A percentile compares a stretch with the other conserved stretches of the same genome.
Conservation (phyloP, 2,797 vertebrate species). For the Danio albolineatus region DNA sequence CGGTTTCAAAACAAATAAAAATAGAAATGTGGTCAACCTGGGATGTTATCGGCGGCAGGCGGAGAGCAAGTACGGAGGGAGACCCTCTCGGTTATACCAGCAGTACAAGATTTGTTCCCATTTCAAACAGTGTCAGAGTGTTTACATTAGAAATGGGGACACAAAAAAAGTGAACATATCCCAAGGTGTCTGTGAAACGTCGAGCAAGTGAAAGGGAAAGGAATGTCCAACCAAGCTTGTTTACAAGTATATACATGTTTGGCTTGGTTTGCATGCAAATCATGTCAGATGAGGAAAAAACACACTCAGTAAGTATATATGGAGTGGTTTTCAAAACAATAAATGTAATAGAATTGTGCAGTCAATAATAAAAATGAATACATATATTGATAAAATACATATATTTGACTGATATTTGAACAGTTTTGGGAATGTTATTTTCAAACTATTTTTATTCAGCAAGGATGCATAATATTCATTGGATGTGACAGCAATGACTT, state of each 20-base stretch:
- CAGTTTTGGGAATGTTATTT: not conserved
- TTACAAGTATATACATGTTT: constrained; percentile 69
- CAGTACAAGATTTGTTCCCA: not conserved
- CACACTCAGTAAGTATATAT: not conserved
- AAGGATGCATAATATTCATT: not conserved
- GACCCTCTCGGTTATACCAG: constrained; percentile 44
- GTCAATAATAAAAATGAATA: not conserved
- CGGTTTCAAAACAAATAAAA: constrained; percentile 65
- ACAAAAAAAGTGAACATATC: constrained; percentile 62
- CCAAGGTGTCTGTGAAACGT: constrained; percentile 72
- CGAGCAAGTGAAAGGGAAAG: constrained; percentile 67
- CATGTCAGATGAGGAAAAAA: not conserved
- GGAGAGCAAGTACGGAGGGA: constrained; percentile 21
- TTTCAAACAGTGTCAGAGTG: constrained; percentile 1
- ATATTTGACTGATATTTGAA: not conserved
- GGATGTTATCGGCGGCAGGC: constrained; percentile 15
- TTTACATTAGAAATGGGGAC: not conserved
- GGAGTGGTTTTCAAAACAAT: not conserved
- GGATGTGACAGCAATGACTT: not conserved
- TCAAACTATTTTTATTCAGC: not conserved
- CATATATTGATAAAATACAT: no score
- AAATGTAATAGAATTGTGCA: not conserved
- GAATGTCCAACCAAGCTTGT: constrained; percentile 78
- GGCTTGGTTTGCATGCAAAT: constrained; percentile 38
- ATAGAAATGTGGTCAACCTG: constrained; percentile 63